Percentiles rank a stretch among this genome's conserved stretches.
phyloP scores from a whole-genome alignment of 1,140 invertebrate genomes.

The Drosophila kurseongensis region DNA sequence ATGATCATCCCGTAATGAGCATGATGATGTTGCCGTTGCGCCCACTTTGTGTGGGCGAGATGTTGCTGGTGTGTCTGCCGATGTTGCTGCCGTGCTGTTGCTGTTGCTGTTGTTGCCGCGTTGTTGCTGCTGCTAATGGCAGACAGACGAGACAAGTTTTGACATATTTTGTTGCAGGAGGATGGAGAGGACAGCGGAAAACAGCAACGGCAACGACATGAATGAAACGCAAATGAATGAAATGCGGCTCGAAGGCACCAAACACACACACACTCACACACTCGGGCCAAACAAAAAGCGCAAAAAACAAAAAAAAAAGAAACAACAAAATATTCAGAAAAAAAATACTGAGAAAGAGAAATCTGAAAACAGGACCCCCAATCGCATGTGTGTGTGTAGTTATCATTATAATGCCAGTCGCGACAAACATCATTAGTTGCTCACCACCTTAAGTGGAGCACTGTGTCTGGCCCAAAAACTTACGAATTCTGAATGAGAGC shows the following conservation, averaged over 20 bases:
- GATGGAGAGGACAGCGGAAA: slow-evolving; percentile 16
- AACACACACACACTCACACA: too few species aligned
- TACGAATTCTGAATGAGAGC: slow-evolving; percentile 24
- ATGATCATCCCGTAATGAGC: slow-evolving; percentile 50
- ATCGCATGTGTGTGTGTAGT: slow-evolving; percentile 24
- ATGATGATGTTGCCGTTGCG: slow-evolving; percentile 57
- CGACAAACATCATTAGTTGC: slow-evolving; percentile 47
- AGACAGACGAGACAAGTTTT: slow-evolving; percentile 82
- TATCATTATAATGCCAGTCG: slow-evolving; percentile 52
- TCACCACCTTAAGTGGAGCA: slow-evolving; percentile 40
- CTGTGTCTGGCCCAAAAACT: slow-evolving; percentile 40
- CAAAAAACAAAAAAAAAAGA: slow-evolving; percentile 8
- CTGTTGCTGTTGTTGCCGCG: slow-evolving; percentile 36
- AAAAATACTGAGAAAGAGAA: not conserved
- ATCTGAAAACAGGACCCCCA: slow-evolving; percentile 29
- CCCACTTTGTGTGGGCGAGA: slow-evolving; percentile 67
- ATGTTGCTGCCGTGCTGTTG: slow-evolving; percentile 44
- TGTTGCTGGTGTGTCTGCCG: slow-evolving; percentile 46
- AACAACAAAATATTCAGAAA: slow-evolving; percentile 4
- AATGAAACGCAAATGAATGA: slow-evolving; percentile 82
- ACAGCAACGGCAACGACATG: slow-evolving; percentile 50
- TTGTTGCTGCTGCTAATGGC: slow-evolving; percentile 69
- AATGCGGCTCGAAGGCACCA: slow-evolving; percentile 47
- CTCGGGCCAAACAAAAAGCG: slow-evolving; percentile 18
- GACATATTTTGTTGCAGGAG: slow-evolving; percentile 72